Percentiles rank a stretch among this genome's conserved stretches.
Conservation (phyloP, 2,888 invertebrate genomes). For the Tuta absoluta region DNA sequence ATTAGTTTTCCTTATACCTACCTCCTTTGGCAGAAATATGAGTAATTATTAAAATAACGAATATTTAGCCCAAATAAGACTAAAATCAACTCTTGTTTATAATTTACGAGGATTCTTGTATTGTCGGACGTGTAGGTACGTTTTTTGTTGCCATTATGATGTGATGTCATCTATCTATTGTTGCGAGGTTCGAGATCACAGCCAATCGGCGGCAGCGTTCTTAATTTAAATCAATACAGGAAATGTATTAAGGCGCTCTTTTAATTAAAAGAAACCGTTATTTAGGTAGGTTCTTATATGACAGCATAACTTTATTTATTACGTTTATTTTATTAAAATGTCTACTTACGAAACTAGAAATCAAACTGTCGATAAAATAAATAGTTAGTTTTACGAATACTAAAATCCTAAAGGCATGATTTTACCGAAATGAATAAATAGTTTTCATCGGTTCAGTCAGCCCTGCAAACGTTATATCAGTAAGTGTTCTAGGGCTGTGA, state of each 20-base stretch:
- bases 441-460: conserved; percentile 38
- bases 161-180: conserved; percentile 55
- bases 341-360: too few relatives aligned
- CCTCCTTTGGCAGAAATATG: too few relatives aligned
- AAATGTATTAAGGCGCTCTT: not conserved
- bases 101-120: not conserved
- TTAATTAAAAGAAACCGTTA: not conserved
- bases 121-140: not conserved
- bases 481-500: conserved; percentile 55
- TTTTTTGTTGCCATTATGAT: conserved; percentile 43
- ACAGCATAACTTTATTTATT: not conserved
- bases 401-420: not conserved
- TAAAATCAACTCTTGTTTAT: not conserved
- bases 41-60: not conserved
- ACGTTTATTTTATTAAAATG: not conserved
- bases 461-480: conserved; percentile 57
- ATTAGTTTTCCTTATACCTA: too few relatives aligned
- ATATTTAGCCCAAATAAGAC: not conserved
- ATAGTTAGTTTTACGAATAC: not conserved
- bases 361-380: not conserved
- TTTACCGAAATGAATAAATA: conserved; percentile 19
- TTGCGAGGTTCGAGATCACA: conserved; percentile 38
- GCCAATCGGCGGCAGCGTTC: conserved; percentile 15
- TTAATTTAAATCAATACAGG: conserved; percentile 22
- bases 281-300: not conserved